Percentiles rank a stretch among this genome's conserved stretches.
These are phyloP conservation scores for Neodiprion pinetum DNA, from an alignment of 1,140 invertebrate genomes.

Conservation along the genomic window DNA sequence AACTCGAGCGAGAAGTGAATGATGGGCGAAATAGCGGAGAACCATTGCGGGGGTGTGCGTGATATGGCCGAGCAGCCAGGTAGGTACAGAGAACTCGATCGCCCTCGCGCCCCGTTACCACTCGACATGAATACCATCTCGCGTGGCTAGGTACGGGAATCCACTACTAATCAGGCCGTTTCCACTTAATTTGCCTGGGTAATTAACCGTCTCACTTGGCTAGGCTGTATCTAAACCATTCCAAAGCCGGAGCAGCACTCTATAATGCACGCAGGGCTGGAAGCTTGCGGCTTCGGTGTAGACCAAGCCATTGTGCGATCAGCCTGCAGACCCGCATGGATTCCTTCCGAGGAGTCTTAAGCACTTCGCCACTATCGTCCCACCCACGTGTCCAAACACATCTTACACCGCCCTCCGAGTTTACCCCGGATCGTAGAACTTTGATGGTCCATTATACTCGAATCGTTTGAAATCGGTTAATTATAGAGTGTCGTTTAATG, in stretches of 20 bases:
- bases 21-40: neutral
- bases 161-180: constrained; percentile 58
- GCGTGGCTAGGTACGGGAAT: constrained; percentile 36
- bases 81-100: neutral
- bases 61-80: neutral
- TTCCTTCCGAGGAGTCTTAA: neutral
- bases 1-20: neutral
- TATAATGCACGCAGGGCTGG: neutral
- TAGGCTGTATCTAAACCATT: constrained; percentile 16
- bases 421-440: too few relatives aligned
- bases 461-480: too few relatives aligned
- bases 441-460: too few relatives aligned
- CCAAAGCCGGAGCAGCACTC: neutral
- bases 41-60: neutral
- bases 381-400: too few relatives aligned
- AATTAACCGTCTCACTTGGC: constrained; percentile 57
- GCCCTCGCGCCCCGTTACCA: neutral
- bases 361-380: too few relatives aligned
- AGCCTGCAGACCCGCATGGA: neutral
- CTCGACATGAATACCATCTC: constrained; percentile 34
- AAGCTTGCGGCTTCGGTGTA: neutral
- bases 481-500: too few relatives aligned
- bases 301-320: neutral
- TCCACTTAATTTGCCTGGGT: constrained; percentile 60
- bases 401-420: too few relatives aligned